Base-by-base conservation (phyloP, 92 coral and sea anemone genomes). In the Micromussa lordhowensis region DNA sequence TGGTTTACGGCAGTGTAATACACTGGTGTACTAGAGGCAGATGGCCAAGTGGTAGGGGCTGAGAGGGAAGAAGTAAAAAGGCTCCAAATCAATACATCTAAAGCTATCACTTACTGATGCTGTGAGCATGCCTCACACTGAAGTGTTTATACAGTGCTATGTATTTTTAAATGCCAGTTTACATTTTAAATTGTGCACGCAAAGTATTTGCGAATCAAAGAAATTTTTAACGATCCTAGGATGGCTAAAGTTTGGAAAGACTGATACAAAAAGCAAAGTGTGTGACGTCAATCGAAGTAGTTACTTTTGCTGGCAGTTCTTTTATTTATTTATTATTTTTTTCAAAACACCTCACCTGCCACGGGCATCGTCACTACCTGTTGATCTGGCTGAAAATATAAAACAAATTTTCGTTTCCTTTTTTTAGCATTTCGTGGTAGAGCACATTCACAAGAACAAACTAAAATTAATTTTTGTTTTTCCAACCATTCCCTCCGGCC, bases 1-100 rank as follows among this genome's bases (percentile, higher is more conserved):
- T 83, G 86, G 58, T 83, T 83, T 48, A 70, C 13, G 68, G 78
- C 12, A 5, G 86, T 70, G 86, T 83, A 83, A 68, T 83, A 83
- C 9, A 83, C 69, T 22, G 86, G 78, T 2, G 86, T 44, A 28
- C 80, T 5, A 3, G 80, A 32, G 18, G 26, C 68, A 61, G 88
- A 0, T 6, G 88, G 12, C 88, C 88, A 84, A 0, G 88, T 73
- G 18, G 88, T 36, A 36, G 79, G 71, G 14, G 80, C 87, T 83
- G 69, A 34, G 51, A 32, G 15, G 15, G 29, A 71, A 29, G 13
- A 69, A 51, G 19, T 1, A 19, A 70, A 18, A 72, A 73, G 16
- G 78, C 51, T 7, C 51, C 12, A 44, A 44, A 44, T 44, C 51
- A 44, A 44, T 13, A 44, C 51, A 44, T 44, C 51, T 44, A 44